These are phyloP conservation scores for Frankliniella fusca DNA, from an alignment of 2,888 invertebrate species.

Conservation along the genomic window DNA sequence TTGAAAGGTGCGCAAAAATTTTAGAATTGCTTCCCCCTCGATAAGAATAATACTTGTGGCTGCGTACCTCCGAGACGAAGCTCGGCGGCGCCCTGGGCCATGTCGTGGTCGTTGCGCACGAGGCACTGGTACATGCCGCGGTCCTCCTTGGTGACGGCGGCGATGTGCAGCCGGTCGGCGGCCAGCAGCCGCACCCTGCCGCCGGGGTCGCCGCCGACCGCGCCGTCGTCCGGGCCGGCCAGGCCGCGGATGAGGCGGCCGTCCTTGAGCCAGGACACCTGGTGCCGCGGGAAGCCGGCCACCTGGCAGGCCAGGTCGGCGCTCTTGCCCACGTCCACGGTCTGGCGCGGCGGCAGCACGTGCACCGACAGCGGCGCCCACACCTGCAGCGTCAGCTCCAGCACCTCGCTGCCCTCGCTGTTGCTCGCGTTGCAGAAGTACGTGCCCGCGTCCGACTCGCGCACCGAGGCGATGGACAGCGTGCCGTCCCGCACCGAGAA, in stretches of 20 bases:
- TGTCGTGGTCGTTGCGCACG: conserved; percentile 48
- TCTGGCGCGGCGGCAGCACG: conserved; percentile 48
- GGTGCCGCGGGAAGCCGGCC: conserved; percentile 47
- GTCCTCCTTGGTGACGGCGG: conserved; percentile 48
- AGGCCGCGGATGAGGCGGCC: conserved; percentile 46
- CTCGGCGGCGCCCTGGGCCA: conserved; percentile 50
- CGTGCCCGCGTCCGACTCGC: conserved; percentile 51
- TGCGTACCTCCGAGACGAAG: conserved; percentile 50
- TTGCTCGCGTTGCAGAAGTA: conserved; percentile 56
- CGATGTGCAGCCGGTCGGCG: conserved; percentile 52
- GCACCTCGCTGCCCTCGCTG: conserved; percentile 52
- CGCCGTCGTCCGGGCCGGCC: background rate
- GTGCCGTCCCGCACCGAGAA: conserved; percentile 53
- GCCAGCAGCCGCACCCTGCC: conserved; percentile 47
- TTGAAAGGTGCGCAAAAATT: too few relatives aligned
- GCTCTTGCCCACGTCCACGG: conserved; percentile 51
- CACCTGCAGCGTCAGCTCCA: conserved; percentile 53
- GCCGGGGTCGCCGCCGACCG: conserved; percentile 36
- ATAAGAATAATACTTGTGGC: too few relatives aligned
- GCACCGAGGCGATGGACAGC: conserved; percentile 52
- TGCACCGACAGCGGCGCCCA: conserved; percentile 47
- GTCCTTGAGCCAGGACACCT: conserved; percentile 49
- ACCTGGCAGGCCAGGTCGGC: conserved; percentile 49
- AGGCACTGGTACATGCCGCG: conserved; percentile 51
- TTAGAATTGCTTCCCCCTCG: too few relatives aligned